A percentile compares a stretch with the other conserved stretches of the same genome.
Conservation (phyloP, 2,888 invertebrate species). For the Geotrupes spiniger region DNA sequence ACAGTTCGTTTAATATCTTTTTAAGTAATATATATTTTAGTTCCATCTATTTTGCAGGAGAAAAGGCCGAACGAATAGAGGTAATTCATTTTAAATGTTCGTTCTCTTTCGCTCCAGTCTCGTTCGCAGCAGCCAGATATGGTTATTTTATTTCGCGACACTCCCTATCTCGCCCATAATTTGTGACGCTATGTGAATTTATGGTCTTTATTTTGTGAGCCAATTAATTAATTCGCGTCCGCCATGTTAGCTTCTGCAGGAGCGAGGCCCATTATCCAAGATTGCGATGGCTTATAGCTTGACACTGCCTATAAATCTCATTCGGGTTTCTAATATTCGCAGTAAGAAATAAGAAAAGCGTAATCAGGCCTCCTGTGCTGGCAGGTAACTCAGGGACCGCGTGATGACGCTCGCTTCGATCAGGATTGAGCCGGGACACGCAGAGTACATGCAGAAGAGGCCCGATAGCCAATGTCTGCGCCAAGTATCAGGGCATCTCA, state of each 20-base stretch:
- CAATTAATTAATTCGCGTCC: constrained; percentile 53
- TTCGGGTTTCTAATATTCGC: constrained; percentile 49
- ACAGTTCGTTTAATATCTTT: no score
- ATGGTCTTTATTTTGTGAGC: constrained; percentile 54
- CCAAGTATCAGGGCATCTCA: constrained; percentile 5
- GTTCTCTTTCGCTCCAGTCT: constrained; percentile 22
- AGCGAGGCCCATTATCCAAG: constrained; percentile 50
- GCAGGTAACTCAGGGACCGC: constrained; percentile 5
- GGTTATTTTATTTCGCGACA: constrained; percentile 52
- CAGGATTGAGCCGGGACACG: constrained; percentile 5
- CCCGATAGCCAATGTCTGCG: constrained; percentile 1
- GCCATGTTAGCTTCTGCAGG: constrained; percentile 44
- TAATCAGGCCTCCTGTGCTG: constrained; percentile 3
- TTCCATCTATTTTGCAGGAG: no score
- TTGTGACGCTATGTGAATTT: constrained; percentile 53
- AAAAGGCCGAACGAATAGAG: constrained; percentile 12
- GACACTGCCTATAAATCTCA: constrained; percentile 49
- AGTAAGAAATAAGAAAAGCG: constrained; percentile 28
- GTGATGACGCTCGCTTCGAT: constrained; percentile 2
- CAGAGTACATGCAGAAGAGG: constrained; percentile 2
- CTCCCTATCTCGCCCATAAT: constrained; percentile 52
- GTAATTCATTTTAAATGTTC: constrained; percentile 21
- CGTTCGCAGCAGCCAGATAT: constrained; percentile 43
- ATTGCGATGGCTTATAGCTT: constrained; percentile 51
- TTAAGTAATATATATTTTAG: no score